A percentile compares a stretch with the other conserved stretches of the same genome.
phyloP scores from a whole-genome alignment of 2,888 invertebrate genomes.

The Heliconius cydno region DNA sequence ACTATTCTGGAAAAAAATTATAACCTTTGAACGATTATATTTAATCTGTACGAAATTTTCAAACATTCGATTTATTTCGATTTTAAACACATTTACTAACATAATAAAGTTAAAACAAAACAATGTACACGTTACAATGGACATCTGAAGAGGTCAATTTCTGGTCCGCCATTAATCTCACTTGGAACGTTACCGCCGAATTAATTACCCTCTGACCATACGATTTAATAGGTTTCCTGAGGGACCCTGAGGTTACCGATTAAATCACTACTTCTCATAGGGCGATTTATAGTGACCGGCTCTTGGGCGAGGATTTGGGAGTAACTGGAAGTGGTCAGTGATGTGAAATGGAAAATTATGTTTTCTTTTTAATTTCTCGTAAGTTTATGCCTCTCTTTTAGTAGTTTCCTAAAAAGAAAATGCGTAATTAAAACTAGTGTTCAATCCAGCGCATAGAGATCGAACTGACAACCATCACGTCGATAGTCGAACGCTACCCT shows the following conservation, averaged over 20 bases:
- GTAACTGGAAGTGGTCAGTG: slow-evolving; percentile 48
- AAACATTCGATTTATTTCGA: background rate
- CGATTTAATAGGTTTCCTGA: slow-evolving; percentile 82
- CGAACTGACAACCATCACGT: no score
- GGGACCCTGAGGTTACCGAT: slow-evolving; percentile 80
- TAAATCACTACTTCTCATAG: slow-evolving; percentile 83
- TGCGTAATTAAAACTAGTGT: no score
- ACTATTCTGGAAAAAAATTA: no score
- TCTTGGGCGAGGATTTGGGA: slow-evolving; percentile 52
- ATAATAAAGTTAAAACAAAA: slow-evolving; percentile 52
- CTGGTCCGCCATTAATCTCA: slow-evolving; percentile 78
- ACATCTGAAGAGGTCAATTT: slow-evolving; percentile 75
- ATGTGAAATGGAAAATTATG: background rate
- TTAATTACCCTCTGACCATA: slow-evolving; percentile 84
- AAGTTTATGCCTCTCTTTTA: no score
- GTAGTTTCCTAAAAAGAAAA: no score
- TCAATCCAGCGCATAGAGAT: no score
- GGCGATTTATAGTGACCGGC: slow-evolving; percentile 80
- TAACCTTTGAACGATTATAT: no score
- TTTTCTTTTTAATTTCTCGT: background rate
- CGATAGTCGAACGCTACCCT: no score
- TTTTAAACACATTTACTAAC: background rate
- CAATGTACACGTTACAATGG: slow-evolving; percentile 65
- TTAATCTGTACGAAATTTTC: no score
- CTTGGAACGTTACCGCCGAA: slow-evolving; percentile 78